phyloP scores from a whole-genome alignment of 2,888 invertebrate genomes.

The Abscondita cerata region DNA sequence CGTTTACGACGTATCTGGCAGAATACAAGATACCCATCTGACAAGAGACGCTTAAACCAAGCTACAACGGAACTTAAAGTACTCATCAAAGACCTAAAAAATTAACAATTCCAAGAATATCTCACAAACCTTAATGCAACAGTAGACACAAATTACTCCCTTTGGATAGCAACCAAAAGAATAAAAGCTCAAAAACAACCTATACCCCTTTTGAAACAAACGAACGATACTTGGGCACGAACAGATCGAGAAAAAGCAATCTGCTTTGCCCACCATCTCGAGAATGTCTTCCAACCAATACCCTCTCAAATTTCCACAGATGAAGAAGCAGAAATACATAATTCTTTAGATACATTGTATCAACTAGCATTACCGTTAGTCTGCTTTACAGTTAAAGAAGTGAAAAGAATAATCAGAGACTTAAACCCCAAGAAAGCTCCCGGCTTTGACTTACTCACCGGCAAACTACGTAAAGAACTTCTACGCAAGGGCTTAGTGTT shows the following conservation, averaged over 20 bases:
- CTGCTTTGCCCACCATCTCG: neutral
- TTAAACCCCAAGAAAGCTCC: conserved; percentile 11
- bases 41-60: conserved; percentile 33
- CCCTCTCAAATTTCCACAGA: conserved; percentile 7
- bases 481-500: no score
- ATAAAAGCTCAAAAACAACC: conserved; percentile 4
- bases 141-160: neutral
- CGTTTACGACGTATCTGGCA: conserved; percentile 33
- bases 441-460: conserved; percentile 5
- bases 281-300: conserved; percentile 11
- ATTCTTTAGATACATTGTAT: conserved; percentile 2
- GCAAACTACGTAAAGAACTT: no score
- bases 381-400: neutral
- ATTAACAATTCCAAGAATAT: no score
- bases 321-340: conserved; percentile 2
- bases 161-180: conserved; percentile 8
- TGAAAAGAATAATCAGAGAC: no score
- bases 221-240: neutral
- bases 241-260: conserved; percentile 3
- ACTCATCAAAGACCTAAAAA: no score
- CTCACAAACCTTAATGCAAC: conserved; percentile 11
- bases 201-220: conserved; percentile 1
- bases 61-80: conserved; percentile 15
- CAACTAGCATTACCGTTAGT: no score
- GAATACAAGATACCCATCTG: conserved; percentile 20